phyloP scores from a whole-genome alignment of 2,888 invertebrate species.

The Spialia ferax region DNA sequence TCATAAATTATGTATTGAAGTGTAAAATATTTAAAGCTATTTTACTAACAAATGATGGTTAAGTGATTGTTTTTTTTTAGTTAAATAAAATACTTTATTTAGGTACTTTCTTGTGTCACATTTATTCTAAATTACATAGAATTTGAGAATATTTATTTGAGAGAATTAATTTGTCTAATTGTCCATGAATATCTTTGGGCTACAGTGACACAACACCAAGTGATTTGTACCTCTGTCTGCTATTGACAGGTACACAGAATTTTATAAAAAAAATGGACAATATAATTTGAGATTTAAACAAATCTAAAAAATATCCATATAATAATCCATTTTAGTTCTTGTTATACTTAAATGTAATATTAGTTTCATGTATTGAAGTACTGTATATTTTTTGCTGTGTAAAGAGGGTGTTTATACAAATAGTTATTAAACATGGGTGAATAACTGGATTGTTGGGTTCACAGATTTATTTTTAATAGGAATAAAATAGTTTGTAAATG shows the following conservation, averaged over 20 bases:
- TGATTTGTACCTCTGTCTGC: too few species aligned
- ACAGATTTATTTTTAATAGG: slow-evolving; percentile 3
- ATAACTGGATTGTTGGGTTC: background rate
- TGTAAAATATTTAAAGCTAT: background rate
- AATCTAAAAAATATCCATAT: too few species aligned
- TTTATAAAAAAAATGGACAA: too few species aligned
- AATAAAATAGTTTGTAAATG: slow-evolving; percentile 5
- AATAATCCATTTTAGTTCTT: too few species aligned
- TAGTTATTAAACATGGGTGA: background rate
- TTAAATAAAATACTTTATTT: too few species aligned
- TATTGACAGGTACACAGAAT: too few species aligned
- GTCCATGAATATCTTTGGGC: too few species aligned
- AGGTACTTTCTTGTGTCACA: background rate
- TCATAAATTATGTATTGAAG: background rate
- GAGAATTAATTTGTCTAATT: too few species aligned
- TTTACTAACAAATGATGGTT: background rate
- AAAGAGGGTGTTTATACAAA: background rate
- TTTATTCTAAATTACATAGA: too few species aligned
- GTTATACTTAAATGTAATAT: slow-evolving; percentile 1
- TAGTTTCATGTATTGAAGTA: background rate
- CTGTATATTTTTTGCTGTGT: background rate
- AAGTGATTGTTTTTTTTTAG: background rate
- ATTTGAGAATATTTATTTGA: too few species aligned
- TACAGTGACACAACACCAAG: too few species aligned
- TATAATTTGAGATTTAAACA: too few species aligned